A percentile compares a stretch with the other conserved stretches of the same genome.
Conservation (phyloP, 2,888 invertebrate species). For the Eledona agricola region DNA sequence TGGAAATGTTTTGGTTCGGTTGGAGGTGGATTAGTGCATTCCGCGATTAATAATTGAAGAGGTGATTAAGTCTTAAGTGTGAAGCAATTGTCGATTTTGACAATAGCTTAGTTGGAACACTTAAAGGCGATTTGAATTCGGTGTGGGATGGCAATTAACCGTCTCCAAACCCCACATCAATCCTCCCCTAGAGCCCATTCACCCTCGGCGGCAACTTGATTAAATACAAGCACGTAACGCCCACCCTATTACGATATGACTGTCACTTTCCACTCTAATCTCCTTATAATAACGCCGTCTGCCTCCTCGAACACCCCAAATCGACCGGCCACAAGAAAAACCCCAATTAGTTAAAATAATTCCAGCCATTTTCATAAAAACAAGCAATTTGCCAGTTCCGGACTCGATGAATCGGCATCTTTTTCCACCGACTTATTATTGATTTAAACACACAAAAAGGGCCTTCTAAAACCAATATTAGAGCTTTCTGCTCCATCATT, state of each 20-base stretch:
- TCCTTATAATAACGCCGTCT: constrained; percentile 53
- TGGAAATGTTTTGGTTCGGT: constrained; percentile 45
- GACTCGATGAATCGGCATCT: constrained; percentile 31
- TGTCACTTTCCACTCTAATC: constrained; percentile 59
- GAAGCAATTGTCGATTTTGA: too few species aligned
- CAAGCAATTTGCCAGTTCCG: constrained; percentile 38
- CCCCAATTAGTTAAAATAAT: constrained; percentile 36
- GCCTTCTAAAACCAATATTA: constrained; percentile 20
- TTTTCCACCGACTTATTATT: constrained; percentile 23
- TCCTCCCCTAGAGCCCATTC: constrained; percentile 6
- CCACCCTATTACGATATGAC: constrained; percentile 58
- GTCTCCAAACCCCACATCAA: constrained; percentile 7
- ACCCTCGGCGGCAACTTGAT: constrained; percentile 49
- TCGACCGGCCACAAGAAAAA: too few species aligned
- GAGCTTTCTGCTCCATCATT: constrained; percentile 23
- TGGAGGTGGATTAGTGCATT: too few species aligned
- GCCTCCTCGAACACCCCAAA: not conserved
- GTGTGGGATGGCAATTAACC: constrained; percentile 19
- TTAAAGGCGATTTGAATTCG: constrained; percentile 29
- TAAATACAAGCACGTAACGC: constrained; percentile 52
- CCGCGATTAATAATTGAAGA: too few species aligned
- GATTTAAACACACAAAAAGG: constrained; percentile 37
- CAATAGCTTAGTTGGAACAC: too few species aligned
- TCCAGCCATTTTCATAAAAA: constrained; percentile 25
- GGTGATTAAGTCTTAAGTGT: too few species aligned